These are phyloP conservation scores for Andricus grossulariae DNA, from an alignment of 1,140 invertebrate species.

Conservation along the genomic window DNA sequence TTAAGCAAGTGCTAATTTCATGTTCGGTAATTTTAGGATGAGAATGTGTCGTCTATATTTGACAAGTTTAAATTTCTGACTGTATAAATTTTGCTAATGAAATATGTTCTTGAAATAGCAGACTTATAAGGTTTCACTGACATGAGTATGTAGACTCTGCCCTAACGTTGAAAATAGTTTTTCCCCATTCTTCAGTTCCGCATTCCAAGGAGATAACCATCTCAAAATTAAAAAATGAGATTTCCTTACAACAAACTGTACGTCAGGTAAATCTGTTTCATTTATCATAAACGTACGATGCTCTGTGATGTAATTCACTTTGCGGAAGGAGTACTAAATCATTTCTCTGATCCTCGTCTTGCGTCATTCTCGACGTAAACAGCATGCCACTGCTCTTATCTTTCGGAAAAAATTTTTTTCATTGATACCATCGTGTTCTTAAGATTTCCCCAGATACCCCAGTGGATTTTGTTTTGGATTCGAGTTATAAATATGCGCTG, in stretches of 20 bases:
- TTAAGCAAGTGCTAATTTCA: too few species aligned
- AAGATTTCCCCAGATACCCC: not conserved
- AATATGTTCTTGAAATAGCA: too few species aligned
- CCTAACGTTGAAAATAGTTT: not conserved
- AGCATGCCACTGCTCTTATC: not conserved
- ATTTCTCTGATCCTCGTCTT: constrained; percentile 19
- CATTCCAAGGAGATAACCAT: not conserved
- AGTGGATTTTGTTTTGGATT: not conserved
- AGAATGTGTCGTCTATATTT: too few species aligned
- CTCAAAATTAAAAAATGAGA: not conserved
- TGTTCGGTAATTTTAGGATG: too few species aligned
- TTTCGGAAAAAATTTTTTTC: constrained; percentile 6
- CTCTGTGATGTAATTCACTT: constrained; percentile 19
- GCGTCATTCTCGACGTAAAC: constrained; percentile 28
- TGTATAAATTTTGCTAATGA: too few species aligned
- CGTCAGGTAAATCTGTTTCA: constrained; percentile 16
- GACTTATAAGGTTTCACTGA: too few species aligned
- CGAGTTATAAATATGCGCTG: not conserved
- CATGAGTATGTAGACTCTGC: too few species aligned
- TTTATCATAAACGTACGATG: constrained; percentile 21
- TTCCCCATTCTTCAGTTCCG: not conserved
- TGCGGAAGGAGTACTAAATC: constrained; percentile 4
- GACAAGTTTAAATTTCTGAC: too few species aligned
- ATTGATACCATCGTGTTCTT: constrained; percentile 1
- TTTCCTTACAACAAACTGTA: not conserved